Conservation (phyloP, 2,797 vertebrate genomes). For the Acanthurus lineatus region DNA sequence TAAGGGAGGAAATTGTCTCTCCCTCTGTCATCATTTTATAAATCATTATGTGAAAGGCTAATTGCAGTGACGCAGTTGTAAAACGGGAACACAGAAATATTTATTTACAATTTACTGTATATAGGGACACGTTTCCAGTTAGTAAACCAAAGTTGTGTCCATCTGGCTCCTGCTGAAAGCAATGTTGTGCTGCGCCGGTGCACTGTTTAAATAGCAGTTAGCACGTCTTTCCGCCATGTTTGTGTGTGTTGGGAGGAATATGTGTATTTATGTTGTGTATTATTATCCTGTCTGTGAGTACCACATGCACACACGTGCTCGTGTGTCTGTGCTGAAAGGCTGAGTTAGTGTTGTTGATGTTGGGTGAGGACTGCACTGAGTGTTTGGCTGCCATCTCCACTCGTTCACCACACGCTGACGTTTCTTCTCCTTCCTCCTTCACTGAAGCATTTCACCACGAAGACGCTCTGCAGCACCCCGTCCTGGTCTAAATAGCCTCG, state of each 20-base stretch:
- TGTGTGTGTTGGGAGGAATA: slow-evolving; percentile 23
- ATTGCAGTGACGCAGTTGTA: slow-evolving; percentile 69
- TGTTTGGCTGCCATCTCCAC: slow-evolving; percentile 66
- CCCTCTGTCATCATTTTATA: slow-evolving; percentile 73
- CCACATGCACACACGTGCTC: slow-evolving; percentile 12
- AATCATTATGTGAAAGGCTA: slow-evolving; percentile 73
- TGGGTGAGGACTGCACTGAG: slow-evolving; percentile 63
- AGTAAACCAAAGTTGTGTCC: slow-evolving; percentile 50
- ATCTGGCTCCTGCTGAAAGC: slow-evolving; percentile 73
- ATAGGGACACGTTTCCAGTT: slow-evolving; percentile 62
- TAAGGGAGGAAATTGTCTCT: slow-evolving; percentile 67
- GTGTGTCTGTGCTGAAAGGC: slow-evolving; percentile 57
- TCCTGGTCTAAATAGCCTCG: slow-evolving; percentile 54
- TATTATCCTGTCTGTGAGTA: slow-evolving; percentile 36
- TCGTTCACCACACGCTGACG: slow-evolving; percentile 63
- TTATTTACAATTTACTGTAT: slow-evolving; percentile 76
- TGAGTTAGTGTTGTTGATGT: slow-evolving; percentile 74
- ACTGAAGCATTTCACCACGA: slow-evolving; percentile 45
- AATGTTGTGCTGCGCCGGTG: slow-evolving; percentile 47
- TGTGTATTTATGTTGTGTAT: slow-evolving; percentile 41
- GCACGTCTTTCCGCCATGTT: slow-evolving; percentile 65
- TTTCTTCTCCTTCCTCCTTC: slow-evolving; percentile 68
- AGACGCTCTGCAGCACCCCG: slow-evolving; percentile 65
- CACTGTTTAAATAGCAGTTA: slow-evolving; percentile 75
- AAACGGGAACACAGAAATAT: slow-evolving; percentile 70